Evolutionary conservation across 2,888 invertebrate species (phyloP).

Genomic region (Argyra leucocephala): DNA sequence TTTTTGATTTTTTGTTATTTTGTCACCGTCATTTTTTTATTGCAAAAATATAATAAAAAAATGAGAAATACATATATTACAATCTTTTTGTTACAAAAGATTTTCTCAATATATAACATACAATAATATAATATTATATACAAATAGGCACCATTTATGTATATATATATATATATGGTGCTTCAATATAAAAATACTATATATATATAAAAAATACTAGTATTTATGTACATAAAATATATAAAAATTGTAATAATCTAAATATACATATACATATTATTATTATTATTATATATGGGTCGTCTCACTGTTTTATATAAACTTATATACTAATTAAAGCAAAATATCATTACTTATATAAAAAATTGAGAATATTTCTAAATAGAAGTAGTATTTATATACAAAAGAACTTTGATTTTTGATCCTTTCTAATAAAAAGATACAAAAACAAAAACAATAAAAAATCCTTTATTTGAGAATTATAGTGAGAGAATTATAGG

Average conservation of each 20-base stretch:
- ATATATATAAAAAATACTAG: not conserved
- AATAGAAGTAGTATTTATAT: conserved; percentile 20
- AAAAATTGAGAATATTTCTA: conserved; percentile 5
- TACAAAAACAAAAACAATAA: not conserved
- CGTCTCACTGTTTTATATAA: not conserved
- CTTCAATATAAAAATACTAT: not conserved
- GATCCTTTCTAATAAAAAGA: not conserved
- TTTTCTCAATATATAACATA: not conserved
- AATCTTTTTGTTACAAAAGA: not conserved
- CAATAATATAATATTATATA: too few species aligned
- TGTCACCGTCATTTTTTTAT: conserved; percentile 23
- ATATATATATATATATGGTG: not conserved
- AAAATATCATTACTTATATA: conserved; percentile 3
- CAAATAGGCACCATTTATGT: not conserved
- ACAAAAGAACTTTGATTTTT: conserved; percentile 20
- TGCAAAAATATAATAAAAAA: conserved; percentile 19
- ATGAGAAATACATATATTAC: conserved; percentile 14
- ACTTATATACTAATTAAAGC: not conserved
- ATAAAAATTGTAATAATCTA: too few species aligned
- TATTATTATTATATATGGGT: not conserved
- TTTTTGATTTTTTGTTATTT: conserved; percentile 16
- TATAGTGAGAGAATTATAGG: not conserved
- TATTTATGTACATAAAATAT: not conserved
- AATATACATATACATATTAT: not conserved
- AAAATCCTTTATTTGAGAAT: not conserved